Conservation (phyloP, 2,113 vertebrate genomes). For the Oreotrochilus melanogaster region DNA sequence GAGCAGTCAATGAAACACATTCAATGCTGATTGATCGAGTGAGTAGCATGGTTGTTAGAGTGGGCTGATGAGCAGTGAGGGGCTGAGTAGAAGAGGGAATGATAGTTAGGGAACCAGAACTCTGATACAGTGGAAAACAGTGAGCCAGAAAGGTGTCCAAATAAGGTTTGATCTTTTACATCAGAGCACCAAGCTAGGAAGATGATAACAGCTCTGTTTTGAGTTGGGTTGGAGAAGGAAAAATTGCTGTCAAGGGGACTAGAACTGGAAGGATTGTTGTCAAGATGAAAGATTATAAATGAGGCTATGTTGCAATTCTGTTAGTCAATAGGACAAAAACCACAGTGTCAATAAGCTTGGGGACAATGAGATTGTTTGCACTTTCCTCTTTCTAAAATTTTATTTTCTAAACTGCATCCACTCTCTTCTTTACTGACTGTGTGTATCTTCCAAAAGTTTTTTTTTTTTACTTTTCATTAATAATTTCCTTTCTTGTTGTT, state of each 20-base stretch:
- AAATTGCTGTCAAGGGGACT: not conserved
- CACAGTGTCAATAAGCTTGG: not conserved
- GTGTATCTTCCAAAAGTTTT: not conserved
- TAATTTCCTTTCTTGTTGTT: slow-evolving; percentile 19
- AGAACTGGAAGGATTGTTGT: not conserved
- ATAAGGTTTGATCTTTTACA: not conserved
- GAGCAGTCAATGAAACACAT: not conserved
- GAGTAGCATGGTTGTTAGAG: not conserved
- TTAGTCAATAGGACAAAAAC: not conserved
- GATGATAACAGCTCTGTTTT: not conserved
- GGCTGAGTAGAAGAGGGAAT: not conserved
- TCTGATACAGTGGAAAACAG: not conserved
- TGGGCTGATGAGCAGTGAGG: not conserved
- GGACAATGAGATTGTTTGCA: not conserved
- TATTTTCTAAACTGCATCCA: not conserved
- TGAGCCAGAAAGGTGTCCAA: not conserved
- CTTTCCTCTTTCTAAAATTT: not conserved
- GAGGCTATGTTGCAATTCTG: not conserved
- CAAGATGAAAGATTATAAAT: not conserved
- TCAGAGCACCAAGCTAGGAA: not conserved
- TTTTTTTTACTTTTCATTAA: not conserved
- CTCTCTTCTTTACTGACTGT: not conserved
- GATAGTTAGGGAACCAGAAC: not conserved
- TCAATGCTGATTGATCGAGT: not conserved
- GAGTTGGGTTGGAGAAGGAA: not conserved